phyloP scores from a whole-genome alignment of 2,888 invertebrate genomes.

The Pasiphila rectangulata region DNA sequence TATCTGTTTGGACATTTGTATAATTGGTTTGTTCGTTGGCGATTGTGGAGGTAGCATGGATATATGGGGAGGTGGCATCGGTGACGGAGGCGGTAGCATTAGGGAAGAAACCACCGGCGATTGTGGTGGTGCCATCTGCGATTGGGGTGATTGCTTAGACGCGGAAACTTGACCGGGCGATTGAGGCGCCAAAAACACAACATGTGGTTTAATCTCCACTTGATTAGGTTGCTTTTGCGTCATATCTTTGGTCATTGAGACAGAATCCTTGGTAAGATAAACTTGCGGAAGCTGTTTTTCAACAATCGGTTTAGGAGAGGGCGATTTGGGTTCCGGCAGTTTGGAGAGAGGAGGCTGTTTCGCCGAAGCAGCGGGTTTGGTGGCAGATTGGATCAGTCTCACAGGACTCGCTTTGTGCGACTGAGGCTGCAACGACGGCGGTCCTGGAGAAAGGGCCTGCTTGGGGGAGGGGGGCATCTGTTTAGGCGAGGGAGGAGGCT shows the following conservation, averaged over 20 bases:
- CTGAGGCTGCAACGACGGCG: conserved; percentile 41
- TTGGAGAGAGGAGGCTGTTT: conserved; percentile 26
- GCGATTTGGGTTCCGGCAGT: neutral
- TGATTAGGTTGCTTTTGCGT: conserved; percentile 12
- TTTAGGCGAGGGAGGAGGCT: conserved; percentile 19
- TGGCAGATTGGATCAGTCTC: conserved; percentile 14
- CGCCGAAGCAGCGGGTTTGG: conserved; percentile 24
- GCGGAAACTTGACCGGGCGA: conserved; percentile 10
- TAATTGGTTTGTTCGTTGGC: conserved; percentile 16
- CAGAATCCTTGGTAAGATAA: conserved; percentile 14
- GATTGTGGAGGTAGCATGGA: conserved; percentile 44
- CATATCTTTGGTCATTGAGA: conserved; percentile 13
- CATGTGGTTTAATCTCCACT: conserved; percentile 19
- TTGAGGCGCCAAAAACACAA: conserved; percentile 27
- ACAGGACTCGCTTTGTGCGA: conserved; percentile 35
- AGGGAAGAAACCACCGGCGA: conserved; percentile 10
- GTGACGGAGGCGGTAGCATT: conserved; percentile 4
- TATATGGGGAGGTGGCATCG: conserved; percentile 31
- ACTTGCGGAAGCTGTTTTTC: conserved; percentile 14
- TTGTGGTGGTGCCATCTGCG: conserved; percentile 18
- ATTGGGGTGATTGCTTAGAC: conserved; percentile 22
- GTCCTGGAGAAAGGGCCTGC: conserved; percentile 22
- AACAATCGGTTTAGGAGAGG: conserved; percentile 5
- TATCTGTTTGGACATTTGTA: conserved; percentile 12
- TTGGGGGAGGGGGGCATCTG: conserved; percentile 15